Percentiles rank a stretch among this genome's conserved stretches.
These are phyloP conservation scores for Eubasilissa regina DNA, from an alignment of 1,140 invertebrate genomes.

Conservation along the genomic window DNA sequence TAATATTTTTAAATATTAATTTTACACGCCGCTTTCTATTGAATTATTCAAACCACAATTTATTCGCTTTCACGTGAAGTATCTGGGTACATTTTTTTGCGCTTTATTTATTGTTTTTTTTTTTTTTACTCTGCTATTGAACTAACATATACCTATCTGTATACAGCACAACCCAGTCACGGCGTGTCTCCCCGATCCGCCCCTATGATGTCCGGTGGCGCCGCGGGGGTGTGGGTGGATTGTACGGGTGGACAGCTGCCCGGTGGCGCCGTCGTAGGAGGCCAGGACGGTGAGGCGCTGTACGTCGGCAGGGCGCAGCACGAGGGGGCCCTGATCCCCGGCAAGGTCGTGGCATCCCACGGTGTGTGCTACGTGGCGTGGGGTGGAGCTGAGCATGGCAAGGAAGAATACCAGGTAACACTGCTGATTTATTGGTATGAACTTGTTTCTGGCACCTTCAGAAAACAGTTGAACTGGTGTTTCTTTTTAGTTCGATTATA, in stretches of 20 bases:
- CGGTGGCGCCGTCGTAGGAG: conserved; percentile 80
- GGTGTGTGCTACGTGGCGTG: conserved; percentile 83
- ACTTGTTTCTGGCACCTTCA: too few species aligned
- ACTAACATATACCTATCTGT: not conserved
- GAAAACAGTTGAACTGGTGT: too few species aligned
- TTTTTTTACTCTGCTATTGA: not conserved
- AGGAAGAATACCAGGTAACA: conserved; percentile 79
- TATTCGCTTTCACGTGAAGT: conserved; percentile 32
- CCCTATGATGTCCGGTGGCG: conserved; percentile 44
- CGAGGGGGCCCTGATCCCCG: conserved; percentile 84
- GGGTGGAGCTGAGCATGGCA: conserved; percentile 84
- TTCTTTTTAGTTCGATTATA: too few species aligned
- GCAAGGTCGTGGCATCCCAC: conserved; percentile 83
- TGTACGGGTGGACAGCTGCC: conserved; percentile 78
- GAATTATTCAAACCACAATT: conserved; percentile 17
- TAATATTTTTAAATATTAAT: too few species aligned
- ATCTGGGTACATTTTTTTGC: conserved; percentile 52
- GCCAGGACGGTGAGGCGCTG: conserved; percentile 81
- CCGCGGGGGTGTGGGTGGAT: conserved; percentile 77
- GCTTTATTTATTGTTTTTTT: not conserved
- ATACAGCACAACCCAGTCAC: not conserved
- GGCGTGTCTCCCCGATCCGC: not conserved
- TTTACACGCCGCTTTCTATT: not conserved
- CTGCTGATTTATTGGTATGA: too few species aligned
- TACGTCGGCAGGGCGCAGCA: conserved; percentile 82